phyloP scores from a whole-genome alignment of 2,797 vertebrate genomes.

The Cheirogaleus major region DNA sequence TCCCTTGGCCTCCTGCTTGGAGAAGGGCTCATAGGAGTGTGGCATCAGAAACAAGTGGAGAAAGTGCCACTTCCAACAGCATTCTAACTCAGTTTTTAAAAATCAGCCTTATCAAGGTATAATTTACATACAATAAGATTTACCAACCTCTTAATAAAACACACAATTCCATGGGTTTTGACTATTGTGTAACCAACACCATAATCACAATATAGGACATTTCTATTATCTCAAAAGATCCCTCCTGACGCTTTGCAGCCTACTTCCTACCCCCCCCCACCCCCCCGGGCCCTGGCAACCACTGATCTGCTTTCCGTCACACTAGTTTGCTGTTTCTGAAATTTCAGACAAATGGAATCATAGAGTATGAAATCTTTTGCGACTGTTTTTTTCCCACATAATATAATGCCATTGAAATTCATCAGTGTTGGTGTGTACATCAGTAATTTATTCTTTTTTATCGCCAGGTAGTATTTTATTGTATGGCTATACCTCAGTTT shows the following conservation, averaged over 20 bases:
- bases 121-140: background rate
- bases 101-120: background rate
- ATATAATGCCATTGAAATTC: background rate
- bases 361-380: background rate
- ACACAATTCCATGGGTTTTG: background rate
- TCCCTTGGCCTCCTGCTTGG: background rate
- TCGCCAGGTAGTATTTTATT: background rate
- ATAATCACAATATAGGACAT: background rate
- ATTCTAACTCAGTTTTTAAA: background rate
- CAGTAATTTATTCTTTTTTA: background rate
- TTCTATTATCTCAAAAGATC: background rate
- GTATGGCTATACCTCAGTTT: too few relatives aligned
- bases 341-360: background rate
- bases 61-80: background rate
- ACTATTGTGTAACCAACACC: background rate
- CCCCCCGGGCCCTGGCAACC: background rate
- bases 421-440: background rate
- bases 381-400: background rate
- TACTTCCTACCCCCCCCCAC: too few relatives aligned
- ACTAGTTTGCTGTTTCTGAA: background rate
- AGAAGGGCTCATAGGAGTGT: background rate
- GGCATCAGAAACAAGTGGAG: too few relatives aligned
- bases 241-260: rapidly evolving
- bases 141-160: background rate
- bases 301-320: background rate